These are phyloP conservation scores for Melanotaenia nigrans DNA, from an alignment of 2,797 vertebrate species.

Conservation along the genomic window DNA sequence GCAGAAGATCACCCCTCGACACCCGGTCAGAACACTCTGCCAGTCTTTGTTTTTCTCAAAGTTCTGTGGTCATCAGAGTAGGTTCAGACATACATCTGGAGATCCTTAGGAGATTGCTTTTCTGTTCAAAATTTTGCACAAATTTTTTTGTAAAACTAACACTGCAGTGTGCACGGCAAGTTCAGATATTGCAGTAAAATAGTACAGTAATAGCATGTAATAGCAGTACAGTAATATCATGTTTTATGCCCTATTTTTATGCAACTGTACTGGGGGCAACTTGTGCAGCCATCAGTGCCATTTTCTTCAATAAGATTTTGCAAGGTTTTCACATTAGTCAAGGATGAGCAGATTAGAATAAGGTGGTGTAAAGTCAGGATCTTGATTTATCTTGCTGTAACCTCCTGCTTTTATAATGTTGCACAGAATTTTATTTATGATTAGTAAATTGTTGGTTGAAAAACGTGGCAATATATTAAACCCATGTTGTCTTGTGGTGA, in stretches of 20 bases:
- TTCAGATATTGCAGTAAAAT: no score
- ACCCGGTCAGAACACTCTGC: conserved; percentile 83
- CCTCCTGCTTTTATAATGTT: neutral
- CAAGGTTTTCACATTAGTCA: no score
- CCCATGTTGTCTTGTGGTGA: neutral
- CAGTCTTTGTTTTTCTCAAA: neutral
- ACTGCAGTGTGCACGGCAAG: no score
- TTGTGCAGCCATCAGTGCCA: no score
- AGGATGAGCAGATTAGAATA: no score
- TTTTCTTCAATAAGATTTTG: no score
- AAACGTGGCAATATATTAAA: neutral
- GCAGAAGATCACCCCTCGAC: conserved; percentile 94
- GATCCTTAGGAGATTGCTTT: neutral
- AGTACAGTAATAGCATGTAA: no score
- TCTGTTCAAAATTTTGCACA: neutral
- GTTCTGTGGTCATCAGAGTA: neutral
- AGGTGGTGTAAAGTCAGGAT: no score
- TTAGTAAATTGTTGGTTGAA: neutral
- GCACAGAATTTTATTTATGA: neutral
- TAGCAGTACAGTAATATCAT: no score
- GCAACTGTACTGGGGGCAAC: no score
- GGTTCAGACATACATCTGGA: neutral
- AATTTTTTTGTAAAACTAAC: no score
- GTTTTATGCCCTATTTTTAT: no score
- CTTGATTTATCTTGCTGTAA: neutral